Evolutionary conservation across 2,888 invertebrate genomes (phyloP), one percentile per base, ranked within the genome.

Genomic region (Unio delphinus): DNA sequence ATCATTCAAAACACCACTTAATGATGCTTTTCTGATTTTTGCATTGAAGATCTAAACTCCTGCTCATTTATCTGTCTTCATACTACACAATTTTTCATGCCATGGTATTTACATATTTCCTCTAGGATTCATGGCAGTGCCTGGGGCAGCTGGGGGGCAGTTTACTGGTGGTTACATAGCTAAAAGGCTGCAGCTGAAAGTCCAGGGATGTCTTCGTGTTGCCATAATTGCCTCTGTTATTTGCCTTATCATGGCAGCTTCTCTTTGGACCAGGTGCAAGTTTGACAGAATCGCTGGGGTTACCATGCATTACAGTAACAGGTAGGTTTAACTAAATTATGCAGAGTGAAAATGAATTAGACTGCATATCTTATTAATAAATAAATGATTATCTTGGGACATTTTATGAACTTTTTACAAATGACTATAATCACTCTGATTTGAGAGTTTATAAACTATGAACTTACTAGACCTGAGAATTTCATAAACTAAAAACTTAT

Each of bases 141-240:
- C 89, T 3, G 85, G 87, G 6, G 89, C 87, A 2, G 87, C 85
- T 1, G 81, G 83, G 3, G 89, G 89, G 7, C 85, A 87, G 57
- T 81, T 89, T 26, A 67, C 86, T 7, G 88, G 88, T 28, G 89
- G 88, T 0, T 75, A 75, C 23, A 62, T 89, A 1, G 83, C 86
- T 69, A 84, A 84, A 67, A 74, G 75, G 55, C 76, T 85, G 64
- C 81, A 83, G 45, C 70, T 89, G 60, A 83, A 82, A 62, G 84
- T 87, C 20, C 74, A 73, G 20, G 84, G 84, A 20, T 84, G 86
- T 72, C 79, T 89, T 54, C 80, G 80, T 26, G 69, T 86, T 20
- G 81, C 83, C 67, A 76, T 86, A 45, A 70, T 79, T 17, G 80
- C 81, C 18, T 80, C 80, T 45, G 30, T 76, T 11, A 34, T 81